These are phyloP conservation scores for Stegostoma tigrinum DNA, from an alignment of 2,113 vertebrate genomes.

Conservation along the genomic window DNA sequence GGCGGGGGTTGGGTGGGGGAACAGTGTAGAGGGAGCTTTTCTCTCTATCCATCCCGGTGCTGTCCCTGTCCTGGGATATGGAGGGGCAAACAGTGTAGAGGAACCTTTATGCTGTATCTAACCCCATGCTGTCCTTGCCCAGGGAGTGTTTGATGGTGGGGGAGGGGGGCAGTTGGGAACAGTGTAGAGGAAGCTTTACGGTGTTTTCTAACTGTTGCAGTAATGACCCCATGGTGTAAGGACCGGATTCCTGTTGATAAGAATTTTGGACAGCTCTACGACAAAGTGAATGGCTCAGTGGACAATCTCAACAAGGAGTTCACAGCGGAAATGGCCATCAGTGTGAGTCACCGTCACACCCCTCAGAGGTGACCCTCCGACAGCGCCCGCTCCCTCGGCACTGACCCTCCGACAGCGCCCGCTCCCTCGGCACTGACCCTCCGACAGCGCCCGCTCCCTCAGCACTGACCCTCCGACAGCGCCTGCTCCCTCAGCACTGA, in stretches of 20 bases:
- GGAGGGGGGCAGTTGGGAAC: no score
- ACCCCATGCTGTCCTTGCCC: neutral
- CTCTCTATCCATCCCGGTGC: no score
- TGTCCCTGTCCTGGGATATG: neutral
- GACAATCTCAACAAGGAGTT: constrained; percentile 60
- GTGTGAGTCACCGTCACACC: constrained; percentile 50
- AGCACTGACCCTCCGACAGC: no score
- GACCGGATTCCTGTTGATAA: constrained; percentile 70
- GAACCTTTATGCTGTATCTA: neutral
- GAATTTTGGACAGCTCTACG: constrained; percentile 77
- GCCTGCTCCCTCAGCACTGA: no score
- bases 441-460: no score
- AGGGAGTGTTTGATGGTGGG: no score
- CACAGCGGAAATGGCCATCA: constrained; percentile 48
- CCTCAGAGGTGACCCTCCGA: no score
- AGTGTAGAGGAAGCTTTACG: neutral
- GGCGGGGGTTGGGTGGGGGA: no score
- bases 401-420: no score
- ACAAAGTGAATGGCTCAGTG: constrained; percentile 64
- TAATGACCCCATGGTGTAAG: constrained; percentile 64
- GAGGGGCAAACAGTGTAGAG: neutral
- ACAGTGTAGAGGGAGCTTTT: no score
- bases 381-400: no score
- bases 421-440: no score
- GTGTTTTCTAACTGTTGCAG: constrained; percentile 46